Conservation (phyloP, 2,113 vertebrate species). For the Lycaon pictus region DNA sequence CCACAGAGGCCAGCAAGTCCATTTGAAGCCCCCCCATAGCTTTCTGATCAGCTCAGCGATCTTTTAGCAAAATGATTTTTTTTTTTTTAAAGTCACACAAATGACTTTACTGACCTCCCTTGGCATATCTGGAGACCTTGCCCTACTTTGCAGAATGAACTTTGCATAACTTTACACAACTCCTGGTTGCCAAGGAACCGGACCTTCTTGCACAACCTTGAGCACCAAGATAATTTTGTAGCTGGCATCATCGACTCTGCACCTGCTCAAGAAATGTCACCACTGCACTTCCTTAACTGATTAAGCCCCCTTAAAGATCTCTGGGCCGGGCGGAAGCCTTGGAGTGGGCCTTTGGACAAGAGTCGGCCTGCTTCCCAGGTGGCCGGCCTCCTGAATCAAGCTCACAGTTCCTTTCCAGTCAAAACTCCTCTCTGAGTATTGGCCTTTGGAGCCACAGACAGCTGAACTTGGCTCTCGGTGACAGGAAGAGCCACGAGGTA, state of each 20-base stretch:
- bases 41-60: background rate
- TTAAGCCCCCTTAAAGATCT: background rate
- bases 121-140: background rate
- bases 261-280: background rate
- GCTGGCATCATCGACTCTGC: background rate
- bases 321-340: background rate
- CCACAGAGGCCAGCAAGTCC: background rate
- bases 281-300: background rate
- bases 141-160: background rate
- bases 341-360: background rate
- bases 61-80: background rate
- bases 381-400: background rate
- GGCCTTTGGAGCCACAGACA: background rate
- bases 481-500: background rate
- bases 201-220: background rate
- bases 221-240: background rate
- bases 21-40: background rate
- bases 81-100: background rate
- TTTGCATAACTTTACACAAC: background rate
- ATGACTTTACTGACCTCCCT: background rate
- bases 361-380: background rate
- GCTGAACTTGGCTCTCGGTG: background rate
- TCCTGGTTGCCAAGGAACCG: background rate
- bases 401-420: background rate
- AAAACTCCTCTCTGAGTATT: background rate